phyloP scores from a whole-genome alignment of 2,888 invertebrate genomes.

The Chalcosyrphus nemorum region DNA sequence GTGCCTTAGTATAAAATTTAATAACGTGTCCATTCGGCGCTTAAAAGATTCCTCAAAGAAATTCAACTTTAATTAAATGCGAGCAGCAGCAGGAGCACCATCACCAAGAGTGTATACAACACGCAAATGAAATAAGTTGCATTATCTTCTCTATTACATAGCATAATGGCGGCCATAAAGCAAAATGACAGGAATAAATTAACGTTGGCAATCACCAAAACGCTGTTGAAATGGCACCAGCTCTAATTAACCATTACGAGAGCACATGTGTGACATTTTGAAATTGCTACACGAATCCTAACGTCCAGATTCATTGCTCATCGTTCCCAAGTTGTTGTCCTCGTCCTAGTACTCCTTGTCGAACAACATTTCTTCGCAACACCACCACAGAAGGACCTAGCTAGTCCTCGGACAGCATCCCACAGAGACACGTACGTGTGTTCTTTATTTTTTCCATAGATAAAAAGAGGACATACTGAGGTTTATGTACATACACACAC shows the following conservation, averaged over 20 bases:
- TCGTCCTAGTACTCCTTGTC: not conserved
- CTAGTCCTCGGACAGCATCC: not conserved
- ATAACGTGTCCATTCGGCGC: not conserved
- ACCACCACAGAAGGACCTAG: not conserved
- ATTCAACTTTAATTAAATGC: conserved; percentile 15
- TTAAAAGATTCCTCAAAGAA: not conserved
- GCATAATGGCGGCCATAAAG: conserved; percentile 65
- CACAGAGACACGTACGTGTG: conserved; percentile 39
- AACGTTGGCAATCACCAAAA: conserved; percentile 64
- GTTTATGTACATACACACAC: conserved; percentile 32
- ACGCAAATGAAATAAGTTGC: conserved; percentile 68
- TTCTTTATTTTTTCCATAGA: conserved; percentile 43
- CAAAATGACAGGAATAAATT: conserved; percentile 70
- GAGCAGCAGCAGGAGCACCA: not conserved
- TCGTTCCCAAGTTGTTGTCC: conserved; percentile 45
- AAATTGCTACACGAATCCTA: conserved; percentile 67
- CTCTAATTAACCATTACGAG: conserved; percentile 71
- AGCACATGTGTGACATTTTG: conserved; percentile 72
- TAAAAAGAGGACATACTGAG: conserved; percentile 60
- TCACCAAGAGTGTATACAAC: not conserved
- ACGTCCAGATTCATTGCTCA: conserved; percentile 69
- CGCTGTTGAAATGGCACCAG: conserved; percentile 61
- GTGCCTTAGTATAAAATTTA: not conserved
- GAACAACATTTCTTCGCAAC: not conserved
- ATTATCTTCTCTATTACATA: conserved; percentile 67